These are phyloP conservation scores for Tetanocera ferruginea DNA, from an alignment of 2,888 invertebrate species.

Conservation along the genomic window DNA sequence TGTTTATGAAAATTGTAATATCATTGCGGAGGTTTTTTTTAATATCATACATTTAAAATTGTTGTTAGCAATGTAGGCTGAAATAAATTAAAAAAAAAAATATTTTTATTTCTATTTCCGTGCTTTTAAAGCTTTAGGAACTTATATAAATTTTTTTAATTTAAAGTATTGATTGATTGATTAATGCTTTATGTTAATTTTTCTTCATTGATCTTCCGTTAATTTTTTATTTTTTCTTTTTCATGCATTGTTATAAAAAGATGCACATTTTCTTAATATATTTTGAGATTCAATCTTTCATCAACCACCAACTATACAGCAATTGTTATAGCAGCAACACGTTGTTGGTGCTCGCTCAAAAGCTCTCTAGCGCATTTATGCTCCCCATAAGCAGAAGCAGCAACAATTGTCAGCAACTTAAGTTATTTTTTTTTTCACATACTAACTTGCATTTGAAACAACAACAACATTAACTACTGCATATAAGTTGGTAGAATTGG, in stretches of 20 bases:
- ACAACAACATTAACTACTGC: background rate
- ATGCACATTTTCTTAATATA: background rate
- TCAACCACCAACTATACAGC: background rate
- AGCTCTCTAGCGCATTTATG: background rate
- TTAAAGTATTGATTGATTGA: no score
- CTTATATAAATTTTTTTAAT: no score
- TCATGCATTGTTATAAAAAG: background rate
- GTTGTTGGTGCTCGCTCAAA: no score
- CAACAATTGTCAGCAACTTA: conserved; percentile 23
- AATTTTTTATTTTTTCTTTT: background rate
- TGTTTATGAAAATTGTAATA: no score
- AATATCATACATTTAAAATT: no score
- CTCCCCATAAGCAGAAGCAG: background rate
- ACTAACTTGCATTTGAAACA: background rate
- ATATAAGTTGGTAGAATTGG: background rate
- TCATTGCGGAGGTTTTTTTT: no score
- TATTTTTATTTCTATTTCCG: no score
- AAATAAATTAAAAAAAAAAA: no score
- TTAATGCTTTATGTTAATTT: background rate
- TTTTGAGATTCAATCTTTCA: background rate
- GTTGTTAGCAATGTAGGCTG: no score
- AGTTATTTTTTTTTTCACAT: background rate
- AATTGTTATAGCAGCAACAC: background rate
- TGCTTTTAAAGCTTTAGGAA: no score
- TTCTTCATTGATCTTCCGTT: background rate